These are phyloP conservation scores for Noctua janthe DNA, from an alignment of 2,888 invertebrate genomes.

Conservation along the genomic window DNA sequence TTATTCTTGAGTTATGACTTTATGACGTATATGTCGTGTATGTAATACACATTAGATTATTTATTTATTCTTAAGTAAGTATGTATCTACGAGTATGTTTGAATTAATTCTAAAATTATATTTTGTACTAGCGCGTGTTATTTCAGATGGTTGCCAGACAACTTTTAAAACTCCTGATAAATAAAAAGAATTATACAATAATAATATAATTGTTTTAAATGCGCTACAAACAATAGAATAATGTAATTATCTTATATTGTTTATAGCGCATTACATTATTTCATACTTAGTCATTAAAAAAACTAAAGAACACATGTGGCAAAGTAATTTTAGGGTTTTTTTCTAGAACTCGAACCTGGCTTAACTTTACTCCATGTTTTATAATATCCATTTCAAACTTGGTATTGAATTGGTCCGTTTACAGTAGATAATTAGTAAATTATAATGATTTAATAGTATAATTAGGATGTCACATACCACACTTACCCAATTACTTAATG, in stretches of 20 bases:
- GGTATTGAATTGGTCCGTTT: not conserved
- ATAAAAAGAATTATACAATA: not conserved
- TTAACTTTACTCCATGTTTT: not conserved
- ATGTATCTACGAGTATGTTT: constrained; percentile 3
- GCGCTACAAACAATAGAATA: too few species aligned
- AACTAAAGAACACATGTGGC: too few species aligned
- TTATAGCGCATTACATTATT: not conserved
- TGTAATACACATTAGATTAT: constrained; percentile 44
- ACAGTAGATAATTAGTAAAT: not conserved
- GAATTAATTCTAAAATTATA: not conserved
- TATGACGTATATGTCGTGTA: constrained; percentile 29
- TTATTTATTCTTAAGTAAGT: constrained; percentile 23
- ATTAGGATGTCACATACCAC: not conserved
- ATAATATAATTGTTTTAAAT: not conserved
- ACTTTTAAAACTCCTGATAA: not conserved
- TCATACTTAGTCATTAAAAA: too few species aligned
- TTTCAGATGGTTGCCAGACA: not conserved
- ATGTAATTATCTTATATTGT: too few species aligned
- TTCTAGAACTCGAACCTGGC: not conserved
- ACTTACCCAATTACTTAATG: not conserved
- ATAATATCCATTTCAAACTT: not conserved
- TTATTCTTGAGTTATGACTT: constrained; percentile 3
- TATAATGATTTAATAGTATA: not conserved
- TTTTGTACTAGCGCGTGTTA: not conserved
- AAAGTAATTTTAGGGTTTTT: not conserved